Base-by-base conservation (phyloP, 1,140 invertebrate species). In the Nilaparvata lugens region DNA sequence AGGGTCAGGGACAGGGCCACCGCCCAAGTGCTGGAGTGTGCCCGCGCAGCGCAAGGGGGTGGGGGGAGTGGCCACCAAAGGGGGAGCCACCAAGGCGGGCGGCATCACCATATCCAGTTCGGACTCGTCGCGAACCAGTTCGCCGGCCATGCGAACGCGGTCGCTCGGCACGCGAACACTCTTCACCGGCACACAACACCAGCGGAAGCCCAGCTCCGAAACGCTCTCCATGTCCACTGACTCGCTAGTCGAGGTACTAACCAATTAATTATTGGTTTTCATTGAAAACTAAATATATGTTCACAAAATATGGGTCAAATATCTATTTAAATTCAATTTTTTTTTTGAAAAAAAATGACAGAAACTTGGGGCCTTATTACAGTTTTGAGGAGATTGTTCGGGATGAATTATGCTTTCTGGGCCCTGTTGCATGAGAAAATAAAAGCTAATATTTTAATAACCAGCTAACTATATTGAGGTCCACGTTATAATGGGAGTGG, bases 71-170 rank as follows among this genome's bases (percentile, higher is more conserved):
- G 61, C 14, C 18, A 11, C 31, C 31, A 35, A 35, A 11, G 31
- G 31, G 31, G 31, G 31, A 6, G 9, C 2, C 31, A 61, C 25
- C 52, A 40, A n/a, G 42, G 52, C 28, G 6, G 35, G 42, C 11
- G 58, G 58, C 13, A 21, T 38, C 5, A 77, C 76, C 68, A 78
- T 78, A 64, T 83, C 75, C 62, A 83, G 76, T 14, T 84, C 74
- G 35, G 81, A 79, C 69, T 85, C 83, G 0, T 82, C 81, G 3
- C 70, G 83, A 51, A 84, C 81, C 51, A 84, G 83, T 0, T 85
- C 83, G 69, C 84, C 84, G 11, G 83, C 83, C 0, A 77, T 82
- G 66, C 79, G 79, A 54, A 35, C 31, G 9, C 76, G 80, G 51
- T 75, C 71, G 9, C 40, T 58, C 5, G 40, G 56, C 19, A 25